These are phyloP conservation scores for Polymixis lichenea DNA, from an alignment of 2,888 invertebrate species.

Conservation along the genomic window DNA sequence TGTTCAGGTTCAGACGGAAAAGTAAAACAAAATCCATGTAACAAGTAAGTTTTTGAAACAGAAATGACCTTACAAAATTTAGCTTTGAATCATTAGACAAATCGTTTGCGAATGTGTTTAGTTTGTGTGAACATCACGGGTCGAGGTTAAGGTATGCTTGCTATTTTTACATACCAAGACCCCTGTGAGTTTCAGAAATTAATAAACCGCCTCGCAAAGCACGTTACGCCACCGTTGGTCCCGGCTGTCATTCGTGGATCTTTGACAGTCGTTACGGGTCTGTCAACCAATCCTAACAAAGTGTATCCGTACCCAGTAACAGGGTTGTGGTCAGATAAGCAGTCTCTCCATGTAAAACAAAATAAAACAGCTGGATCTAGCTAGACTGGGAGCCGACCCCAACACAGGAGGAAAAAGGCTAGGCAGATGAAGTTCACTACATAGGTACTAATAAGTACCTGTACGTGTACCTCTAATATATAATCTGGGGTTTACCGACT, in stretches of 20 bases:
- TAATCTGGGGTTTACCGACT: slow-evolving; percentile 1
- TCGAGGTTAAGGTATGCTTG: too few species aligned
- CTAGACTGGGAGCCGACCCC: too few species aligned
- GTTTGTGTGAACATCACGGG: neutral
- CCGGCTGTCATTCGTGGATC: too few species aligned
- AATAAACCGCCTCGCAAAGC: too few species aligned
- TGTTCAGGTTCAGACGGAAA: neutral
- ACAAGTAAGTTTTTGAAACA: neutral
- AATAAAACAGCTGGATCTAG: neutral
- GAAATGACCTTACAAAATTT: neutral
- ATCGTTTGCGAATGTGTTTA: neutral
- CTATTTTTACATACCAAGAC: neutral
- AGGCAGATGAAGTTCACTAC: neutral
- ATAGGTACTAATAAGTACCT: too few species aligned
- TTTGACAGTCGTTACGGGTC: too few species aligned
- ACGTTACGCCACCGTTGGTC: too few species aligned
- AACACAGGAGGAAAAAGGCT: too few species aligned
- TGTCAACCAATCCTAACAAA: neutral
- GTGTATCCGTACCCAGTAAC: neutral
- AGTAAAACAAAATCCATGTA: neutral
- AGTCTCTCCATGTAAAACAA: too few species aligned
- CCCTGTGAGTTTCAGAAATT: too few species aligned
- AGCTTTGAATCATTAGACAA: neutral
- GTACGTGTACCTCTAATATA: too few species aligned
- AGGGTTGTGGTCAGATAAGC: neutral